Percentiles rank a stretch among this genome's conserved stretches.
Evolutionary conservation across 2,888 invertebrate species (phyloP).

Genomic region (Leptarthrus brevirostris): DNA sequence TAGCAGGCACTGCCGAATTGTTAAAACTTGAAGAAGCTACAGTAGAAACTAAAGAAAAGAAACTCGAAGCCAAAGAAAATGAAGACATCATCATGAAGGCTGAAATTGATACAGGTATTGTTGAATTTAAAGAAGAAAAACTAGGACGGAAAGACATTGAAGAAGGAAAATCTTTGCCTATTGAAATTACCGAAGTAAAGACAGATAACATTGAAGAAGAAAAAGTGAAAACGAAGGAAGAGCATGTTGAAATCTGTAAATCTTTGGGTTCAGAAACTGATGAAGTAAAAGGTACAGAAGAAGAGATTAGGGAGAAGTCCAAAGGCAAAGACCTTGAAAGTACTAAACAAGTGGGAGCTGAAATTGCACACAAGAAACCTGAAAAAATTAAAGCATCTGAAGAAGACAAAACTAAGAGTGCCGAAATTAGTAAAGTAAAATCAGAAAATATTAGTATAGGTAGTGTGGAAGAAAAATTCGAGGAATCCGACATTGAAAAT

Average conservation of each 20-base stretch:
- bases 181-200: slow-evolving; percentile 41
- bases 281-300: too few species aligned
- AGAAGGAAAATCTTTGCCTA: slow-evolving; percentile 25
- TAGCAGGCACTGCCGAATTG: neutral
- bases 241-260: too few species aligned
- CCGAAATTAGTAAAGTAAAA: neutral
- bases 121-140: slow-evolving; percentile 36
- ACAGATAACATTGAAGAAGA: neutral
- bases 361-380: slow-evolving; percentile 1
- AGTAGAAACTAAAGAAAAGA: neutral
- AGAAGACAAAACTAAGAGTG: neutral
- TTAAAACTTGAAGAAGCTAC: slow-evolving; percentile 1
- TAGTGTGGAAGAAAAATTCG: neutral
- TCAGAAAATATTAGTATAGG: neutral
- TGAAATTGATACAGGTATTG: slow-evolving; percentile 35
- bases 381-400: slow-evolving; percentile 7
- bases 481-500: slow-evolving; percentile 1
- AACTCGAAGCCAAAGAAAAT: too few species aligned
- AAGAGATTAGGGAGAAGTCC: slow-evolving; percentile 46
- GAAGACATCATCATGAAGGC: too few species aligned
- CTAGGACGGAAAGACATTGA: neutral
- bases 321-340: slow-evolving; percentile 48
- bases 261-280: too few species aligned
- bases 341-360: neutral
- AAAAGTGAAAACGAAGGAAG: slow-evolving; percentile 11